A percentile compares a stretch with the other conserved stretches of the same genome.
phyloP scores from a whole-genome alignment of 2,888 invertebrate genomes.

The Ernsta delagoae region DNA sequence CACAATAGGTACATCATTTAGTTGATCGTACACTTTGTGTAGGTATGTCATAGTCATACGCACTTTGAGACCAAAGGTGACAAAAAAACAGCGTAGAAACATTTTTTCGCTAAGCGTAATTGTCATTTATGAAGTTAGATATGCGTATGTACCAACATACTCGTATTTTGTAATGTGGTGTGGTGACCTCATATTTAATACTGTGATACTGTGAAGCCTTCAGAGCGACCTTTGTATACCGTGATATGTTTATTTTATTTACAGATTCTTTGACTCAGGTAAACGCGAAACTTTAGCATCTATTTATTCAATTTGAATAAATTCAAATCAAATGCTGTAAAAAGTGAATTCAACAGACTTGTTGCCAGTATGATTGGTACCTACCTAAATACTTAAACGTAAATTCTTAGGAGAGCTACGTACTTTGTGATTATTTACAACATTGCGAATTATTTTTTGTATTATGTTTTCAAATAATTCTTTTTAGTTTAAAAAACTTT shows the following conservation, averaged over 20 bases:
- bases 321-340: too few relatives aligned
- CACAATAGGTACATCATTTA: not conserved
- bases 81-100: constrained; percentile 12
- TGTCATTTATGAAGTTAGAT: constrained; percentile 13
- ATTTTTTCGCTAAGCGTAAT: not conserved
- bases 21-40: constrained; percentile 5
- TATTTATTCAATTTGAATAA: too few relatives aligned
- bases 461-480: too few relatives aligned
- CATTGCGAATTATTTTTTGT: too few relatives aligned
- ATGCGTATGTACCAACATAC: not conserved
- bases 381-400: too few relatives aligned
- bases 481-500: too few relatives aligned
- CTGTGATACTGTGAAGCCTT: constrained; percentile 11
- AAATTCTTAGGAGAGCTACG: too few relatives aligned
- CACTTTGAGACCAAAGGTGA: constrained; percentile 10
- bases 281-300: not conserved
- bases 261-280: not conserved
- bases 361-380: too few relatives aligned
- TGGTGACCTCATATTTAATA: not conserved
- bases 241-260: not conserved
- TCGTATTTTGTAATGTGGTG: constrained; percentile 8
- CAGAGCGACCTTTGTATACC: constrained; percentile 7
- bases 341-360: too few relatives aligned
- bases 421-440: too few relatives aligned
- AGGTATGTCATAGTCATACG: constrained; percentile 11